These are phyloP conservation scores for Dasypolia templi DNA, from an alignment of 2,888 invertebrate genomes.

Conservation along the genomic window DNA sequence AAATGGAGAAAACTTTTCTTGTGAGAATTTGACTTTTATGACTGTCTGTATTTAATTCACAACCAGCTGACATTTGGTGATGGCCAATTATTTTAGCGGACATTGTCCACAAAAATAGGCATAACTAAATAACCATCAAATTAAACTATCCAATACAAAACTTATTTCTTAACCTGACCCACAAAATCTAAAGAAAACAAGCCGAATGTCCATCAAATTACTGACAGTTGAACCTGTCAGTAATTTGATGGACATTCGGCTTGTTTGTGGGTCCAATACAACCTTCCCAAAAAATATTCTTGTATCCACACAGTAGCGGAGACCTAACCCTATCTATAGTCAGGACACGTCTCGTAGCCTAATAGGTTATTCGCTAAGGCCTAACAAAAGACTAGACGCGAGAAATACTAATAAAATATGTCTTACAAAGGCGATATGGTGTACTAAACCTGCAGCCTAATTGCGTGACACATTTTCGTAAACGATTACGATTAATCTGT, in stretches of 20 bases:
- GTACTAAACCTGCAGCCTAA: neutral
- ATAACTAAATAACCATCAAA: slow-evolving; percentile 1
- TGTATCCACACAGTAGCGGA: slow-evolving; percentile 17
- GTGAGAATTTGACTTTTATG: neutral
- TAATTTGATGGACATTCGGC: too few species aligned
- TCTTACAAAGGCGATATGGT: neutral
- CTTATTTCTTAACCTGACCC: slow-evolving; percentile 15
- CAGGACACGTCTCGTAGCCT: slow-evolving; percentile 51
- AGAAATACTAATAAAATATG: slow-evolving; percentile 50
- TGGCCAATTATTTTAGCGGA: neutral
- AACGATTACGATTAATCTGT: too few species aligned
- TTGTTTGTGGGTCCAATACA: slow-evolving; percentile 16
- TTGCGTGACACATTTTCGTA: too few species aligned
- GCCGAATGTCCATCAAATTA: slow-evolving; percentile 38
- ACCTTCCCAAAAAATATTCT: slow-evolving; percentile 23
- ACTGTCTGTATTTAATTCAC: neutral
- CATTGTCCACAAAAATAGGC: neutral
- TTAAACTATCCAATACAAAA: slow-evolving; percentile 9
- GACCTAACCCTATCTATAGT: slow-evolving; percentile 39
- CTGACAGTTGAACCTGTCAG: too few species aligned
- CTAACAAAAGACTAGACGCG: slow-evolving; percentile 42
- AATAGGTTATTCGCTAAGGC: slow-evolving; percentile 47
- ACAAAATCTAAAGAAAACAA: slow-evolving; percentile 29
- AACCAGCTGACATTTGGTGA: neutral
- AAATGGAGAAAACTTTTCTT: neutral